These are phyloP conservation scores for Stenurella melanura DNA, from an alignment of 2,888 invertebrate species.

Conservation along the genomic window DNA sequence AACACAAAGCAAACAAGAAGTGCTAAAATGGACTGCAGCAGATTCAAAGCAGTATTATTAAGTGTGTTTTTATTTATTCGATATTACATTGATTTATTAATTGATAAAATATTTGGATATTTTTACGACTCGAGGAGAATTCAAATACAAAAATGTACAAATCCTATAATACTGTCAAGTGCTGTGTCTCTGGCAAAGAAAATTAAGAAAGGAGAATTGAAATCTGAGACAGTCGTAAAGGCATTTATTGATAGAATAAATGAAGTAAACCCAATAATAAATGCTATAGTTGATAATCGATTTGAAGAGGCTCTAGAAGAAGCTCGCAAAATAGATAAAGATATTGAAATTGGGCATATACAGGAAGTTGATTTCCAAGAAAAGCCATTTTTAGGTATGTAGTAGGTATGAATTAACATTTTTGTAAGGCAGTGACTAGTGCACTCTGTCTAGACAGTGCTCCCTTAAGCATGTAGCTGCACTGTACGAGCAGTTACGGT, in stretches of 20 bases:
- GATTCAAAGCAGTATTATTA: slow-evolving; percentile 39
- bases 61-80: slow-evolving; percentile 68
- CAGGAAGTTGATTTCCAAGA: slow-evolving; percentile 79
- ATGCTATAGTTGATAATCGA: slow-evolving; percentile 89
- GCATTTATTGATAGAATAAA: slow-evolving; percentile 87
- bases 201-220: slow-evolving; percentile 79
- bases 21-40: slow-evolving; percentile 32
- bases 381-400: slow-evolving; percentile 85
- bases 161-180: slow-evolving; percentile 77
- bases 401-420: too few species aligned
- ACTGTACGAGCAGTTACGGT: too few species aligned
- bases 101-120: slow-evolving; percentile 72
- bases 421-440: too few species aligned
- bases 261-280: slow-evolving; percentile 83
- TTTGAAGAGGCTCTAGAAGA: slow-evolving; percentile 86
- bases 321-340: slow-evolving; percentile 83
- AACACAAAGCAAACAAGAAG: neutral
- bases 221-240: slow-evolving; percentile 81
- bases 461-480: too few species aligned
- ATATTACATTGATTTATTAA: slow-evolving; percentile 73
- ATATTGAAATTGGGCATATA: slow-evolving; percentile 77
- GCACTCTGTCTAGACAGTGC: too few species aligned
- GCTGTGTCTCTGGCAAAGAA: slow-evolving; percentile 80
- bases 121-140: slow-evolving; percentile 68
- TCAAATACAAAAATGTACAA: slow-evolving; percentile 69